phyloP scores from a whole-genome alignment of 2,888 invertebrate species.

The Polyploca ridens region DNA sequence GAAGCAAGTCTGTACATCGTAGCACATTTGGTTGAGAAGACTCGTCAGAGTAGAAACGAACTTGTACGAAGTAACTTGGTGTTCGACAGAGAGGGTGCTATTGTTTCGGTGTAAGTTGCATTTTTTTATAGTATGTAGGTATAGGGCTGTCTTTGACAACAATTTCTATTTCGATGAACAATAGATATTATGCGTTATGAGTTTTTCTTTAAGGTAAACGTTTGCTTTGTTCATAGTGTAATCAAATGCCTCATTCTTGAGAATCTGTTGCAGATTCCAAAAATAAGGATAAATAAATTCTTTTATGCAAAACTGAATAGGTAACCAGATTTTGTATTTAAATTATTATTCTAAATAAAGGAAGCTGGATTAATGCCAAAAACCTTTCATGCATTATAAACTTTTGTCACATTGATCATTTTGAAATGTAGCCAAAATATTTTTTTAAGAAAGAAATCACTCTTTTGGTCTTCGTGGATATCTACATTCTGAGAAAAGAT shows the following conservation, averaged over 20 bases:
- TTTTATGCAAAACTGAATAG: too few species aligned
- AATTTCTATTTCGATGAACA: too few species aligned
- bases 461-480: background rate
- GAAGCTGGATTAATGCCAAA: background rate
- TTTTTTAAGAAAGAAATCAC: background rate
- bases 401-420: background rate
- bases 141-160: too few species aligned
- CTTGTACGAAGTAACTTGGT: constrained; percentile 61
- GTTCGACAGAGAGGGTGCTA: constrained; percentile 60
- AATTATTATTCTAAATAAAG: background rate
- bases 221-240: too few species aligned
- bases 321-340: background rate
- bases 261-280: background rate
- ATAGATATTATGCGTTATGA: too few species aligned
- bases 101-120: constrained; percentile 64
- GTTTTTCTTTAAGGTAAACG: too few species aligned
- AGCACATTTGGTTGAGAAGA: constrained; percentile 54
- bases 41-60: constrained; percentile 39
- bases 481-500: too few species aligned
- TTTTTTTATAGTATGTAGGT: background rate
- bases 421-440: background rate
- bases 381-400: background rate
- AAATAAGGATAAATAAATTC: too few species aligned
- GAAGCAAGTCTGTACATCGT: constrained; percentile 56
- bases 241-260: too few species aligned